These are phyloP conservation scores for Chouioia cunea DNA, from an alignment of 2,888 invertebrate genomes.

Conservation along the genomic window DNA sequence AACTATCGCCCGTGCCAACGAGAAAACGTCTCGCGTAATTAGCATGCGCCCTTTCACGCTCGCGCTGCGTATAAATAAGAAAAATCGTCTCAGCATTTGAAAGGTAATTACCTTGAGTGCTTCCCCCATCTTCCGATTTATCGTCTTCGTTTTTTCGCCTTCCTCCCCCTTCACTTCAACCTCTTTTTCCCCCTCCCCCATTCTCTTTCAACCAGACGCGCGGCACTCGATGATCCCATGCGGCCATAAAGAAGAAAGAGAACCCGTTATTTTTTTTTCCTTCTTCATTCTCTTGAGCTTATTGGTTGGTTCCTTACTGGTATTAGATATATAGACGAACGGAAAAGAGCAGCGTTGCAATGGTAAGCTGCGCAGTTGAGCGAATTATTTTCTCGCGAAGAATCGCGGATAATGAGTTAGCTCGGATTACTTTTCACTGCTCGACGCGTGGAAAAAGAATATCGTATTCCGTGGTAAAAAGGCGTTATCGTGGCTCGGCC, in stretches of 20 bases:
- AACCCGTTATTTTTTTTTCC: slow-evolving; percentile 9
- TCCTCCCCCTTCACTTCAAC: slow-evolving; percentile 38
- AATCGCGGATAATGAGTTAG: slow-evolving; percentile 26
- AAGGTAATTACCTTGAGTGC: slow-evolving; percentile 38
- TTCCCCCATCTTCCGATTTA: slow-evolving; percentile 35
- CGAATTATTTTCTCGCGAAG: slow-evolving; percentile 27
- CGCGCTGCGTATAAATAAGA: slow-evolving; percentile 28
- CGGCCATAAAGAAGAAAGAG: slow-evolving; percentile 28
- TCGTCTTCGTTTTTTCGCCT: slow-evolving; percentile 35
- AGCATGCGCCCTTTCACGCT: slow-evolving; percentile 9
- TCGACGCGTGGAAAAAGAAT: neutral
- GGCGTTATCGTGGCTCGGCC: neutral
- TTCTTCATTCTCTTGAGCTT: neutral
- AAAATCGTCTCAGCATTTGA: slow-evolving; percentile 31
- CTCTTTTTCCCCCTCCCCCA: slow-evolving; percentile 9
- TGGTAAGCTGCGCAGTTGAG: neutral
- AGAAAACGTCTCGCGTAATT: slow-evolving; percentile 25
- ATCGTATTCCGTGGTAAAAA: slow-evolving; percentile 10
- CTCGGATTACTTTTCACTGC: slow-evolving; percentile 27
- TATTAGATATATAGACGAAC: neutral
- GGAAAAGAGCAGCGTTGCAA: neutral
- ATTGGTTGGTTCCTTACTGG: slow-evolving; percentile 17
- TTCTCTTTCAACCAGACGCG: slow-evolving; percentile 45
- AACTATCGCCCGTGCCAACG: too few species aligned
- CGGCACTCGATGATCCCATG: slow-evolving; percentile 42